Evolutionary conservation across 1,140 invertebrate genomes (phyloP).

Genomic region (Caenorhabditis briggsae): DNA sequence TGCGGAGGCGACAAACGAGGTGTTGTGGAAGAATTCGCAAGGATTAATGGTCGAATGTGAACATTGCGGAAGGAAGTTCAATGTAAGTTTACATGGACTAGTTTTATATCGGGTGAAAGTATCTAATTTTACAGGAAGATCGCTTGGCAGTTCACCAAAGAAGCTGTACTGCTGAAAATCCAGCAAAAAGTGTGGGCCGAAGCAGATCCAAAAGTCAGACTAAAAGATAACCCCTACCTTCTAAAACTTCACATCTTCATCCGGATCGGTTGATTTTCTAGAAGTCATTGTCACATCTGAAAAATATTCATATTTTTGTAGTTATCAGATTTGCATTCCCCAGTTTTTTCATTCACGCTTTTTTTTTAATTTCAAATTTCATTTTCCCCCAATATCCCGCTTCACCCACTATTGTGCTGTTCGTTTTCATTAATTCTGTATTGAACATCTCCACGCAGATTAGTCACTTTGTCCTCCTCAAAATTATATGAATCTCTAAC

Average conservation of each 20-base stretch:
- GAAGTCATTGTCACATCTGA: constrained; percentile 28
- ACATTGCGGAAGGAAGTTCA: constrained; percentile 80
- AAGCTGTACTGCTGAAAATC: constrained; percentile 80
- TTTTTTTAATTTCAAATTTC: too few relatives aligned
- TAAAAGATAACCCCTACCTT: constrained; percentile 30
- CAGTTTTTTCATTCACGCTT: too few relatives aligned
- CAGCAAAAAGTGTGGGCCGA: constrained; percentile 65
- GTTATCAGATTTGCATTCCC: too few relatives aligned
- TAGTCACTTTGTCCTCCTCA: neutral
- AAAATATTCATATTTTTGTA: neutral
- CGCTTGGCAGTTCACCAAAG: constrained; percentile 83
- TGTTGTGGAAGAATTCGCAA: constrained; percentile 82
- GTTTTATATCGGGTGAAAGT: neutral
- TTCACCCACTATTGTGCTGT: constrained; percentile 26
- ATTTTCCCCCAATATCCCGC: neutral
- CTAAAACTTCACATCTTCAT: constrained; percentile 29
- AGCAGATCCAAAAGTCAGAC: constrained; percentile 38
- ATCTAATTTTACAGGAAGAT: constrained; percentile 82
- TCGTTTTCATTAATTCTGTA: constrained; percentile 21
- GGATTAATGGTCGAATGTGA: constrained; percentile 82
- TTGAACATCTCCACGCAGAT: constrained; percentile 20
- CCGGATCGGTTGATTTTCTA: constrained; percentile 47
- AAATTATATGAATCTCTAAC: constrained; percentile 45
- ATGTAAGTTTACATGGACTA: neutral
- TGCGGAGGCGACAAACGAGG: constrained; percentile 80